These are phyloP conservation scores for Cephus rjabovi DNA, from an alignment of 2,888 invertebrate species.

Conservation along the genomic window DNA sequence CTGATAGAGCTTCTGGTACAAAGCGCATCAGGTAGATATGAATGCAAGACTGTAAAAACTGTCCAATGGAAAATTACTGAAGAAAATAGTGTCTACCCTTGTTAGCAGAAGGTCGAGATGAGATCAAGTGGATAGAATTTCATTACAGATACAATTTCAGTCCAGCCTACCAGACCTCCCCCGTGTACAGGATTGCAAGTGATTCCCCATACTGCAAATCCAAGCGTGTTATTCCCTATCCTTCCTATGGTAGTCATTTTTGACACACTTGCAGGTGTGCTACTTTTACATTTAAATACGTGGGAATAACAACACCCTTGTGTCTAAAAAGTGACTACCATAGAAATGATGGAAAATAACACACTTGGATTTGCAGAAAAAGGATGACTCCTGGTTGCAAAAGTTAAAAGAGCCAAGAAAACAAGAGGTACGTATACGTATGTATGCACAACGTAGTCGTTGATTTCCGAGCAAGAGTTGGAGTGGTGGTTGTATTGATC, in stretches of 20 bases:
- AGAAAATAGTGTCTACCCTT: not conserved
- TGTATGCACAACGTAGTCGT: slow-evolving; percentile 22
- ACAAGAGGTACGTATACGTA: not conserved
- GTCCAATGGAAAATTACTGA: not conserved
- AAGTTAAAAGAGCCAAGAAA: not conserved
- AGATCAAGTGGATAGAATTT: not conserved
- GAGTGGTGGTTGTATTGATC: slow-evolving; percentile 54
- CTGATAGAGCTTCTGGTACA: not conserved
- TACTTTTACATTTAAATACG: no score
- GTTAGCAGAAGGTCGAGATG: not conserved
- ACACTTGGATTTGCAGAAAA: not conserved
- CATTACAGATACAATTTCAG: not conserved
- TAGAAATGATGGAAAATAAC: no score
- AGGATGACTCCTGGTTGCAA: not conserved
- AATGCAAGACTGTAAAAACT: not conserved
- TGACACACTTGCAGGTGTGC: no score
- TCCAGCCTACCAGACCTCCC: not conserved
- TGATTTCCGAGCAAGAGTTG: slow-evolving; percentile 42
- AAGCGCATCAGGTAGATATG: not conserved
- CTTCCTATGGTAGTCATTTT: no score
- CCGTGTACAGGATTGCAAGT: not conserved
- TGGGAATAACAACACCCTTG: no score
- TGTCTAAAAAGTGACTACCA: no score
- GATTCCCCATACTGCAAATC: not conserved
- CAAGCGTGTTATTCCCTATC: no score